Base-by-base conservation (phyloP, 2,113 vertebrate species). In the Zosterops pallidus region DNA sequence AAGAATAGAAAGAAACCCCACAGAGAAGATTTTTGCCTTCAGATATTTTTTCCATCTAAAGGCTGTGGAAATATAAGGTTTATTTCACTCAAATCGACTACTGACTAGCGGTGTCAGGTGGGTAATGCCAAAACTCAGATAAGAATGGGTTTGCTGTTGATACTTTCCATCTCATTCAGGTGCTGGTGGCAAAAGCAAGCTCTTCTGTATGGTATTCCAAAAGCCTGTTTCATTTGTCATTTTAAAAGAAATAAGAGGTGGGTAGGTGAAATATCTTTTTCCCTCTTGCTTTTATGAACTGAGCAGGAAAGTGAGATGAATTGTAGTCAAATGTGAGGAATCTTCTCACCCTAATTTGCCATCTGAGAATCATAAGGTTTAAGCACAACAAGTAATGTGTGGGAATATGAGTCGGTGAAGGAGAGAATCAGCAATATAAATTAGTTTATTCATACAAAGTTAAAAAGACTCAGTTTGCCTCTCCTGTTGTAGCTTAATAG, bases 331-430 rank as follows among this genome's bases (percentile, higher is more conserved):
- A 89, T 33, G 23, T 74, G 53, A 89, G 85, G 68, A 93, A 37
- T 91, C 50, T 81, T 95, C 70, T 91, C 94, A 78, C 22, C 60
- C 49, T 90, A 90, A 87, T 91, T 96, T 96, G 37, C 77, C 57
- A 75, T 65, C 29, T 5, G n/a, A 90, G 70, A 83, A 83, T 72
- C 67, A 19, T 41, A 41, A n/a, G 59, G 69, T 95, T 91, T 94
- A 69, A 86, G 55, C 41, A 81, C 63, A 83, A 78, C 65, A 94
- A 84, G 52, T 53, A 85, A 83, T 7, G 11, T 90, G 22, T 0
- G 0, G 31, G 44, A 83, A 28, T 23, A 41, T 55, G 41, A 0
- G 0, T 52, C 31, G 24, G 26, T 56, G 83, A 65, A 26, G 57
- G 50, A 55, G 41, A 55, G 47, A 93, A 81, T 55, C 60, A 81